A percentile compares a stretch with the other conserved stretches of the same genome.
Evolutionary conservation across 2,797 vertebrate species (phyloP).

Genomic region (Syndactyla subalaris): DNA sequence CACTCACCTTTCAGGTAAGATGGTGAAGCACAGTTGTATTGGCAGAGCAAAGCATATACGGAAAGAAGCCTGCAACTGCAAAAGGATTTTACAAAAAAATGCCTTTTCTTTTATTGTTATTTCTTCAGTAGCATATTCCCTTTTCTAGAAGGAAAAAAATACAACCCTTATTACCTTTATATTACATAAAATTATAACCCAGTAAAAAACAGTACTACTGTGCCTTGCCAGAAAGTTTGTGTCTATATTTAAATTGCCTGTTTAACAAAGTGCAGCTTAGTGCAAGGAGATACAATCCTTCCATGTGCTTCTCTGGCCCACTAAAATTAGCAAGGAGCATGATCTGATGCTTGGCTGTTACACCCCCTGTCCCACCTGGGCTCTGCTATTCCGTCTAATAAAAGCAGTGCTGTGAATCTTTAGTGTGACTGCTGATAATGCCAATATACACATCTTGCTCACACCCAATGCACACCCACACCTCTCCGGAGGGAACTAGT

Average conservation of each 20-base stretch:
- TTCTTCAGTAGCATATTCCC: neutral
- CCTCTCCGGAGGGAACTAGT: neutral
- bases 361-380: neutral
- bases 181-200: neutral
- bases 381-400: neutral
- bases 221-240: neutral
- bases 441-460: neutral
- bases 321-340: neutral
- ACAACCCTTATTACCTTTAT: neutral
- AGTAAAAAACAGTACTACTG: neutral
- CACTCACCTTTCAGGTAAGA: neutral
- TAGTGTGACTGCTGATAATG: rapidly evolving
- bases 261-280: neutral
- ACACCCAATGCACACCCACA: neutral
- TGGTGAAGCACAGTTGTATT: neutral
- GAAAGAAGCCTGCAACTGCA: neutral
- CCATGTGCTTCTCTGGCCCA: neutral
- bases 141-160: neutral
- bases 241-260: neutral
- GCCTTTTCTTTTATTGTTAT: rapidly evolving
- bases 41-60: neutral
- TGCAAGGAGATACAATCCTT: neutral
- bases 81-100: neutral
- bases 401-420: neutral
- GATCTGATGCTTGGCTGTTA: neutral